These are phyloP conservation scores for Cylindroiulus punctatus DNA, from an alignment of 2,888 invertebrate genomes.

Conservation along the genomic window DNA sequence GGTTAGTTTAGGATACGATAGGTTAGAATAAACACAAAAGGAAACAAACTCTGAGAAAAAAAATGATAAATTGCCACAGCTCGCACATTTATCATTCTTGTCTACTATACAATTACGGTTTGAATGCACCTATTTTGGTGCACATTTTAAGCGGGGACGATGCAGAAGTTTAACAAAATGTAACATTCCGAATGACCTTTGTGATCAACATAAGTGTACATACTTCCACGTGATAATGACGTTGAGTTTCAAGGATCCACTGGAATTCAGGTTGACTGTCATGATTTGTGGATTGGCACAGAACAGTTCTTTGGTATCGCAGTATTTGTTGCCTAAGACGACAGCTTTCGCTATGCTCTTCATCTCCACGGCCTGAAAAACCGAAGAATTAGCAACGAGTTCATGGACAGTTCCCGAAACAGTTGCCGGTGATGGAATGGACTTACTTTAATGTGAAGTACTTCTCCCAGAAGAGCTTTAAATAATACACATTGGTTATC, in stretches of 20 bases:
- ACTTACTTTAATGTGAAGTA: constrained; percentile 69
- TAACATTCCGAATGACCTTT: too few species aligned
- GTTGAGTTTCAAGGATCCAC: constrained; percentile 71
- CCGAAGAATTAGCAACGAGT: neutral
- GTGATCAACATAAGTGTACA: constrained; percentile 62
- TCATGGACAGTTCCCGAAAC: neutral
- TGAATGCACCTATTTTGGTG: too few species aligned
- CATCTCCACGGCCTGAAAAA: constrained; percentile 65
- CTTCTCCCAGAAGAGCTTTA: constrained; percentile 68
- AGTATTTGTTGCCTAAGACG: constrained; percentile 69
- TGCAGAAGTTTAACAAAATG: neutral
- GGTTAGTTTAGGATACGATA: too few species aligned
- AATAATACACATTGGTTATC: constrained; percentile 66
- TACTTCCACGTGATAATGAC: constrained; percentile 72
- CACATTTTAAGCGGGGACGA: too few species aligned
- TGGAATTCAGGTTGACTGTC: constrained; percentile 71
- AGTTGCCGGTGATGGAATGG: neutral
- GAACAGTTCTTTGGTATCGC: constrained; percentile 71
- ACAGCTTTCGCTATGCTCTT: constrained; percentile 66
- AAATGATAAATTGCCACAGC: too few species aligned
- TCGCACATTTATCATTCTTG: too few species aligned
- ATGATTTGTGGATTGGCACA: constrained; percentile 71
- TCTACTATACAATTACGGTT: too few species aligned
- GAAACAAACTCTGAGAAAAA: too few species aligned
- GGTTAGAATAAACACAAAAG: too few species aligned